Percentiles rank a stretch among this genome's conserved stretches.
These are phyloP conservation scores for Intellagama lesueurii DNA, from an alignment of 2,797 vertebrate genomes.

Conservation along the genomic window DNA sequence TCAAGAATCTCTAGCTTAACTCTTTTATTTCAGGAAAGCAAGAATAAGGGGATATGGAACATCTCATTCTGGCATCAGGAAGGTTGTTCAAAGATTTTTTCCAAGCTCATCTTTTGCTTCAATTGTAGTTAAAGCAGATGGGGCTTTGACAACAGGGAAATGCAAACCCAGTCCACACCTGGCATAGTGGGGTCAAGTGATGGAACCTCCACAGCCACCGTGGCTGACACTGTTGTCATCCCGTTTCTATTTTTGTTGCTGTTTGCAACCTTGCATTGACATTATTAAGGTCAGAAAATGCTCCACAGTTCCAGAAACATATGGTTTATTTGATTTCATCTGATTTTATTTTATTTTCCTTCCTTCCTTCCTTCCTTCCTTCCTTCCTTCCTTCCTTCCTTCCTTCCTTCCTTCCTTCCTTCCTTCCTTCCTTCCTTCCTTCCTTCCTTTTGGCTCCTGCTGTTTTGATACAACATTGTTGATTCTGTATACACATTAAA, in stretches of 20 bases:
- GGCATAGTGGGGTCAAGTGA: neutral
- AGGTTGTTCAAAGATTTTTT: slow-evolving; percentile 12
- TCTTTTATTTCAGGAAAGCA: neutral
- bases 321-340: too few species aligned
- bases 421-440: too few species aligned
- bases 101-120: too few species aligned
- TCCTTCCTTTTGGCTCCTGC: too few species aligned
- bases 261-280: neutral
- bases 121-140: neutral
- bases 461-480: too few species aligned
- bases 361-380: too few species aligned
- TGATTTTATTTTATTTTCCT: too few species aligned
- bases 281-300: neutral
- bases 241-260: neutral
- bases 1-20: neutral
- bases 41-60: slow-evolving; percentile 8
- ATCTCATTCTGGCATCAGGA: slow-evolving; percentile 28
- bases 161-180: neutral
- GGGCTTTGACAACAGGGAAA: neutral
- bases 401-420: too few species aligned
- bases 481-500: too few species aligned
- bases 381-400: neutral
- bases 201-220: too few species aligned
- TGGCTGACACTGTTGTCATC: neutral
- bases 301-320: neutral